Base-by-base conservation (phyloP, 2,888 invertebrate species). In the Eilema sororculum region DNA sequence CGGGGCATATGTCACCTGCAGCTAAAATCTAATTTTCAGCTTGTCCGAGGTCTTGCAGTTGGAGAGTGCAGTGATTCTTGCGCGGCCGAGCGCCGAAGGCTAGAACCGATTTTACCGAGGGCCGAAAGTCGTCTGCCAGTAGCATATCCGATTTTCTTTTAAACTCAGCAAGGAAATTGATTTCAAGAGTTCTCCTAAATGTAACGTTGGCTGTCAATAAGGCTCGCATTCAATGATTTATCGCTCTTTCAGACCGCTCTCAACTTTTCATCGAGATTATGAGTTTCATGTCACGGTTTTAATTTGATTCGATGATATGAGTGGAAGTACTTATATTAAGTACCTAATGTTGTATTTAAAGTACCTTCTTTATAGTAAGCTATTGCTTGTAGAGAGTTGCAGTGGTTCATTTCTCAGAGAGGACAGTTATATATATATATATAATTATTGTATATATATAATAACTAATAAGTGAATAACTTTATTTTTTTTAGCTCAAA, bases 21-120 rank as follows among this genome's bases (percentile, higher is more conserved):
- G 87, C 85, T 86, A 81, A 88, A 92, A 92, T 90, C 89, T 89
- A 92, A 93, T 93, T 92, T 92, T 89, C 91, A 90, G 89, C 85
- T 87, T 89, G 90, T 91, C 90, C 90, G 87, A 89, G 88, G 88
- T 84, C 83, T 85, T 83, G 80, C 86, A 76, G 88, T 89, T 85
- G 74, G 84, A 84, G 85, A 85, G 84, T 76, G 79, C 78, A 76
- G 77, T 78, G 80, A 79, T 81, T 80, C 73, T 72, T 68, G 71
- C 60, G 56, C 71, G 68, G 68, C 71, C 73, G 75, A 77, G 70
- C 77, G 71, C 78, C 68, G 68, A 73, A 63, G 61, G 71, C 71
- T 65, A 79, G 78, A 76, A 68, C 33, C 25, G 71, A 65, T 69
- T 65, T 66, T 61, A 80, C 78, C 77, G 77, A 79, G 70, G 70